Evolutionary conservation across 2,113 vertebrate species (phyloP).

Genomic region (Nematolebias whitei): DNA sequence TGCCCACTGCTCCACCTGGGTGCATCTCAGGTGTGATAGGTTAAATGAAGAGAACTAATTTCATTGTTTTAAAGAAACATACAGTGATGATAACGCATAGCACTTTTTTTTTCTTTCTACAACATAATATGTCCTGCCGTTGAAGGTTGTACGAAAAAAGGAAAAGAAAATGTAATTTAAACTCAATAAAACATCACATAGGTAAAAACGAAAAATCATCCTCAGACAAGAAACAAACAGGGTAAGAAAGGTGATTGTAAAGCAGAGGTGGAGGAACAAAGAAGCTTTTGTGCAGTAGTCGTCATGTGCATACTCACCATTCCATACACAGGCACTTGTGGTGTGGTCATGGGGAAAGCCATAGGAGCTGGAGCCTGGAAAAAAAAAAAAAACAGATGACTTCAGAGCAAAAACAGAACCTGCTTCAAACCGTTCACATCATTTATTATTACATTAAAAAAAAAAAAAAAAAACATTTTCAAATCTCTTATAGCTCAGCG

Average conservation of each 20-base stretch:
- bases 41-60: too few relatives aligned
- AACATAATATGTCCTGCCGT: too few relatives aligned
- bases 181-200: too few relatives aligned
- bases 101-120: too few relatives aligned
- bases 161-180: too few relatives aligned
- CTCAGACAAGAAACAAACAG: too few relatives aligned
- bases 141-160: too few relatives aligned
- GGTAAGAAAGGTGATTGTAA: not conserved
- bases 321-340: slow-evolving; percentile 94
- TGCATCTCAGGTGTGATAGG: too few relatives aligned
- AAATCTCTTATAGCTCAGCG: not conserved
- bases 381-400: slow-evolving; percentile 21
- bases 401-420: not conserved
- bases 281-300: not conserved
- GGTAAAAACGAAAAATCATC: too few relatives aligned
- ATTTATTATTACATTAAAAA: not conserved
- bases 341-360: slow-evolving; percentile 86
- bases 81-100: too few relatives aligned
- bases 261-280: not conserved
- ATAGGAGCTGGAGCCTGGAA: slow-evolving; percentile 84
- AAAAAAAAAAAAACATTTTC: not conserved
- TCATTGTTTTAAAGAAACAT: too few relatives aligned
- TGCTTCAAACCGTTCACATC: not conserved
- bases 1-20: too few relatives aligned
- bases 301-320: slow-evolving; percentile 81